Evolutionary conservation across 2,797 vertebrate species (phyloP).

Genomic region (Buphagus erythrorhynchus): DNA sequence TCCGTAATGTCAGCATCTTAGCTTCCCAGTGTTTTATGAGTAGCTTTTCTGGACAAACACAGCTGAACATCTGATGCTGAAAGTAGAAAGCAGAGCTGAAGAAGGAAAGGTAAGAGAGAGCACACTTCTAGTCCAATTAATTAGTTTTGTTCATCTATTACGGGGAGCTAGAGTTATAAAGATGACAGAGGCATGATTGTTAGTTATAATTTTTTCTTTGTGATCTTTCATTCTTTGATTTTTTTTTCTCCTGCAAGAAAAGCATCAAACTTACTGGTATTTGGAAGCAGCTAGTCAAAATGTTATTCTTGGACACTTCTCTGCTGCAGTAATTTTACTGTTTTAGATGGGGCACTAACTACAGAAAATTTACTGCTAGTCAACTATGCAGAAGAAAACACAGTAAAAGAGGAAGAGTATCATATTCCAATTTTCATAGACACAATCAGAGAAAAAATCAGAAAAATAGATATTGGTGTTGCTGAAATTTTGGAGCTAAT

Average conservation of each 20-base stretch:
- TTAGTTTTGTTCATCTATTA: background rate
- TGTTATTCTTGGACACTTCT: constrained; percentile 13
- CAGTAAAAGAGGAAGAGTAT: background rate
- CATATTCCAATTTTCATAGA: background rate
- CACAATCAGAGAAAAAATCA: background rate
- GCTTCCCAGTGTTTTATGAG: background rate
- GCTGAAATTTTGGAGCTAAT: background rate
- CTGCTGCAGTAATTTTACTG: constrained; percentile 1
- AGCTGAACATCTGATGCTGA: background rate
- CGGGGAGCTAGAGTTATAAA: background rate
- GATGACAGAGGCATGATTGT: rapidly evolving
- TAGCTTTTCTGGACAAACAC: background rate
- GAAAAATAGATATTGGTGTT: background rate
- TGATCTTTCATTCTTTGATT: background rate
- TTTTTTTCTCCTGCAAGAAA: background rate
- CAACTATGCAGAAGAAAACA: background rate
- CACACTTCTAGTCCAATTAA: background rate
- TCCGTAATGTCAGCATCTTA: background rate
- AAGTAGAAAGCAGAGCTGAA: background rate
- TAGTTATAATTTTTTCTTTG: background rate
- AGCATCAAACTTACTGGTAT: constrained; percentile 39
- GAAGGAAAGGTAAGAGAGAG: background rate
- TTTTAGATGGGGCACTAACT: background rate
- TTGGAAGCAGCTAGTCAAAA: constrained; percentile 56
- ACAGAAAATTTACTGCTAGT: background rate